Evolutionary conservation across 2,797 vertebrate genomes (phyloP).

Genomic region (Sebastes vulpes): DNA sequence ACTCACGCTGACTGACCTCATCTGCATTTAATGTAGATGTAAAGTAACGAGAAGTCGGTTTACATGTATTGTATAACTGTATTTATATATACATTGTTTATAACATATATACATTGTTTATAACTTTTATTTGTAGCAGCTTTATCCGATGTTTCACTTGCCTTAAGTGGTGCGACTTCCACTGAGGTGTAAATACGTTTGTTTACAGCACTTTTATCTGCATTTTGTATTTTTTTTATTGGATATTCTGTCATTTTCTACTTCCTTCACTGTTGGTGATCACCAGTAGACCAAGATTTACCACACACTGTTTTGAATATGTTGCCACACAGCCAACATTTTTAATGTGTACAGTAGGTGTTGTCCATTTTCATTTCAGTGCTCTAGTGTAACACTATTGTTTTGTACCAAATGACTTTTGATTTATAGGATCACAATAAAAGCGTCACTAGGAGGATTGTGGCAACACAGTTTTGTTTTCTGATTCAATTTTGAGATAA

Average conservation of each 20-base stretch:
- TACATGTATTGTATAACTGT: slow-evolving; percentile 40
- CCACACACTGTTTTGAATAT: slow-evolving; percentile 45
- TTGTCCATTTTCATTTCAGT: slow-evolving; percentile 51
- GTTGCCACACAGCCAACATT: slow-evolving; percentile 40
- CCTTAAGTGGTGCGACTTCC: slow-evolving; percentile 68
- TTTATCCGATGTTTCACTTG: slow-evolving; percentile 52
- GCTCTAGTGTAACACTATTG: slow-evolving; percentile 25
- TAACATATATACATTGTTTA: slow-evolving; percentile 24
- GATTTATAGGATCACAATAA: slow-evolving; percentile 65
- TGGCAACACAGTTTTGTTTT: slow-evolving; percentile 7
- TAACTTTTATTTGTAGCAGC: slow-evolving; percentile 66
- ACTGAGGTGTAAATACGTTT: slow-evolving; percentile 54
- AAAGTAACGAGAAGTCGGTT: slow-evolving; percentile 9
- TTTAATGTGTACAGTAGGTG: slow-evolving; percentile 30
- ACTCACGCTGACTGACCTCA: slow-evolving; percentile 5
- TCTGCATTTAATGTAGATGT: slow-evolving; percentile 33
- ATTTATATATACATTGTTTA: slow-evolving; percentile 20
- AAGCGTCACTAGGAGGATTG: slow-evolving; percentile 41
- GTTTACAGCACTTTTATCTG: slow-evolving; percentile 73
- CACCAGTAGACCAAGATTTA: slow-evolving; percentile 41
- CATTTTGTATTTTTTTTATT: slow-evolving; percentile 67
- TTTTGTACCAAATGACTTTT: slow-evolving; percentile 56
- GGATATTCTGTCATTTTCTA: slow-evolving; percentile 63
- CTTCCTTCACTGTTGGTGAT: slow-evolving; percentile 44
- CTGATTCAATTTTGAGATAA: not conserved